Percentiles rank a stretch among this genome's conserved stretches.
Evolutionary conservation across 2,888 invertebrate genomes (phyloP).

Genomic region (Volucella bombylans): DNA sequence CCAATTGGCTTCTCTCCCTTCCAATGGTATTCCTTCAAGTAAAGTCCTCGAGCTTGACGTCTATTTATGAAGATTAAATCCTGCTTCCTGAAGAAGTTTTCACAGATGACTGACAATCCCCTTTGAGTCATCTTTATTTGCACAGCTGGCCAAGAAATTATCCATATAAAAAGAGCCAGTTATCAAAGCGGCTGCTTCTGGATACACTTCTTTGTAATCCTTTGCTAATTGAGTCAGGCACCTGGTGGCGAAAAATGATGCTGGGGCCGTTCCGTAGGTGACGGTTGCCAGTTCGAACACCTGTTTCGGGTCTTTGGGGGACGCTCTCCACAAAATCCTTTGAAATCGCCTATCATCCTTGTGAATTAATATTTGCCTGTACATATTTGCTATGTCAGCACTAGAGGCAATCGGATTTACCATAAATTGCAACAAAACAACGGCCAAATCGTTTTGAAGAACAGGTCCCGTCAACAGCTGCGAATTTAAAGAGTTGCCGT

Average conservation of each 20-base stretch:
- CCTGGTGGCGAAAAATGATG: conserved; percentile 51
- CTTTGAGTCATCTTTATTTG: not conserved
- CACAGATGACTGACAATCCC: conserved; percentile 6
- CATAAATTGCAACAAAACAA: too few species aligned
- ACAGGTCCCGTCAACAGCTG: too few species aligned
- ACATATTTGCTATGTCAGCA: conserved; percentile 28
- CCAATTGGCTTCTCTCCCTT: conserved; percentile 27
- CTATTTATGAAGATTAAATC: conserved; percentile 48
- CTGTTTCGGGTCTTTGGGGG: conserved; percentile 21
- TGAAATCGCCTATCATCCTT: conserved; percentile 32
- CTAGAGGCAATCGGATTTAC: conserved; percentile 18
- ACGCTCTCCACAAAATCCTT: conserved; percentile 55
- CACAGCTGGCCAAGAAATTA: conserved; percentile 41
- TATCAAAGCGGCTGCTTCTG: conserved; percentile 18
- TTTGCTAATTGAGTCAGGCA: conserved; percentile 16
- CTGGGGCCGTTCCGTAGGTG: conserved; percentile 57
- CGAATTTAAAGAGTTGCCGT: too few species aligned
- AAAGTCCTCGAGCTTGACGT: conserved; percentile 31
- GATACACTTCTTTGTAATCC: conserved; percentile 9
- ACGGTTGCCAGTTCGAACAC: conserved; percentile 63
- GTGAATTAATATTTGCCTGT: too few species aligned
- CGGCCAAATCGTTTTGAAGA: too few species aligned
- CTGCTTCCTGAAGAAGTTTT: conserved; percentile 12
- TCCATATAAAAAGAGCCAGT: conserved; percentile 37
- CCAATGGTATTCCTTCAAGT: conserved; percentile 13